These are phyloP conservation scores for Fragum fragum DNA, from an alignment of 2,888 invertebrate species.

Conservation along the genomic window DNA sequence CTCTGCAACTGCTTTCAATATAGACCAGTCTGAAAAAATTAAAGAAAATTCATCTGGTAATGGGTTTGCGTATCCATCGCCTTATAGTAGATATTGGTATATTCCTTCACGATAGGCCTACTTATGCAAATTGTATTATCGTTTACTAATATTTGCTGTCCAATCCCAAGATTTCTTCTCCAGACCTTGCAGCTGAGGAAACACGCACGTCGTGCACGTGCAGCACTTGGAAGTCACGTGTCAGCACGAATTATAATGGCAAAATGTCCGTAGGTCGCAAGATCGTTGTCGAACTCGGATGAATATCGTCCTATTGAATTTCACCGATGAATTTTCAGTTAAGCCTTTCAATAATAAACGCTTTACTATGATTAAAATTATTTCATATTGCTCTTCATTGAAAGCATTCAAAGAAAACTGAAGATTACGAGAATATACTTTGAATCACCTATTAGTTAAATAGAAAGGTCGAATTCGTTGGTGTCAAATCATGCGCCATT, in stretches of 20 bases:
- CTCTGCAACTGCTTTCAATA: no score
- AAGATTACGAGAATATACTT: no score
- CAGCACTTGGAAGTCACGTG: slow-evolving; percentile 53
- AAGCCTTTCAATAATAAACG: slow-evolving; percentile 19
- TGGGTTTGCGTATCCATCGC: no score
- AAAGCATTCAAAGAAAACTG: no score
- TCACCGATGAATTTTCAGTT: slow-evolving; percentile 69
- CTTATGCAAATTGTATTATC: slow-evolving; percentile 18
- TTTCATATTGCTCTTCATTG: no score
- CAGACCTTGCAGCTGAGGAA: slow-evolving; percentile 54
- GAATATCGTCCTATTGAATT: slow-evolving; percentile 68
- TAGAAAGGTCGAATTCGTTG: no score
- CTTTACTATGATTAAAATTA: not conserved
- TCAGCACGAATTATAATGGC: slow-evolving; percentile 58
- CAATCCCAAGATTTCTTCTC: slow-evolving; percentile 27
- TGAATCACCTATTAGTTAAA: no score
- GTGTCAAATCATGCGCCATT: no score
- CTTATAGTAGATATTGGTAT: no score
- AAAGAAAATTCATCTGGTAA: no score
- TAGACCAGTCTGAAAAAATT: no score
- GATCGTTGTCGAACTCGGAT: slow-evolving; percentile 31
- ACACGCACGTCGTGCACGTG: slow-evolving; percentile 55
- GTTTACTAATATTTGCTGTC: slow-evolving; percentile 53
- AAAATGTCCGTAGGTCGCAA: slow-evolving; percentile 54
- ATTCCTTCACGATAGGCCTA: no score